Percentiles rank a stretch among this genome's conserved stretches.
Conservation (phyloP, 2,113 vertebrate genomes). For the Macaca nemestrina region DNA sequence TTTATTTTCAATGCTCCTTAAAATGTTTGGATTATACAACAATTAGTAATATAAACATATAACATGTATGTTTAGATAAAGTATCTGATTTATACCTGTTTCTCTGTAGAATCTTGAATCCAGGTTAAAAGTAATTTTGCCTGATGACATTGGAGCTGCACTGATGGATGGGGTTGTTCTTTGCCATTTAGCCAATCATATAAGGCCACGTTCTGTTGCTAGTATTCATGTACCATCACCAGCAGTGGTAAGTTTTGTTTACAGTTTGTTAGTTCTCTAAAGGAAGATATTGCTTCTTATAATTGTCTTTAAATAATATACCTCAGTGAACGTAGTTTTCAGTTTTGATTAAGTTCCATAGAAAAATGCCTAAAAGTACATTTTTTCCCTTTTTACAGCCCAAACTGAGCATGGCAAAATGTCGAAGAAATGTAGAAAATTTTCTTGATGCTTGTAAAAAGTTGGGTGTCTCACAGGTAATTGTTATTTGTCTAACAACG, state of each 20-base stretch:
- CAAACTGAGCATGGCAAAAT: conserved; percentile 99
- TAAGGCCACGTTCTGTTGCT: conserved; percentile 96
- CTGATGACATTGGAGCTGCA: conserved; percentile 96
- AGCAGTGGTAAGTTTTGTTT: conserved; percentile 92
- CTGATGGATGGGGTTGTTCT: conserved; percentile 99
- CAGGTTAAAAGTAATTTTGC: conserved; percentile 96
- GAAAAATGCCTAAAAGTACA: conserved; percentile 12
- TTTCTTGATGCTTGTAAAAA: conserved; percentile 99
- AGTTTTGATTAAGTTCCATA: conserved; percentile 4
- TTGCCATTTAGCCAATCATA: conserved; percentile 99
- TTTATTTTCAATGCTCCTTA: conserved; percentile 31
- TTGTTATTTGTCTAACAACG: conserved; percentile 27
- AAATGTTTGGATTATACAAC: neutral
- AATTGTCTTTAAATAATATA: conserved; percentile 29
- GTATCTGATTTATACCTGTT: conserved; percentile 28
- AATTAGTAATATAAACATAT: conserved; percentile 23
- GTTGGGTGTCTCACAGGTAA: conserved; percentile 96
- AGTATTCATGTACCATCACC: conserved; percentile 99
- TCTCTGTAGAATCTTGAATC: conserved; percentile 94
- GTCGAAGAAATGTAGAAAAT: conserved; percentile 98
- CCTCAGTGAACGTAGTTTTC: conserved; percentile 27
- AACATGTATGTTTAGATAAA: neutral
- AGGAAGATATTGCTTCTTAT: conserved; percentile 27
- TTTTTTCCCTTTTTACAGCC: conserved; percentile 85
- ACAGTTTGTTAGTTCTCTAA: conserved; percentile 7